Percentiles rank a stretch among this genome's conserved stretches.
Conservation (phyloP, 2,113 vertebrate species). For the Cettia cetti region DNA sequence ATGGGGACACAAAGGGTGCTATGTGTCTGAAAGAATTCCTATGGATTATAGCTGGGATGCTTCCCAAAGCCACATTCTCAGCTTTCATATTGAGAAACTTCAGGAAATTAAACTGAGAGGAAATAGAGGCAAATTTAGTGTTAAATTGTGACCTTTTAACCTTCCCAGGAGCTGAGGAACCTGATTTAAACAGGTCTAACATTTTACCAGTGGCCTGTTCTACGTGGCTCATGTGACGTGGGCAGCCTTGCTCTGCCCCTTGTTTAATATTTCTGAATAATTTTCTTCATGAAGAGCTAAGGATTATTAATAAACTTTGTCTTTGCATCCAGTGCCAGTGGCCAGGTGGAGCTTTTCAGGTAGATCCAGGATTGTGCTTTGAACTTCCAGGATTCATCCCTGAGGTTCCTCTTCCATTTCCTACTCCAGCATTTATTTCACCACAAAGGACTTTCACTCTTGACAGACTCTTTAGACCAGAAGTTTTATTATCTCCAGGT, state of each 20-base stretch:
- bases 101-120: not conserved
- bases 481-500: not conserved
- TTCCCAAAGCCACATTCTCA: not conserved
- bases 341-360: not conserved
- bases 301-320: not conserved
- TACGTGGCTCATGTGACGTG: rapidly evolving
- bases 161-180: not conserved
- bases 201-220: not conserved
- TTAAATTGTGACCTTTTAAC: not conserved
- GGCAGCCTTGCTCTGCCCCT: not conserved
- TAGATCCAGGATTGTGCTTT: not conserved
- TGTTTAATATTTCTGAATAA: not conserved
- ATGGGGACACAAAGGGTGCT: not conserved
- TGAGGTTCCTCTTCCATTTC: not conserved
- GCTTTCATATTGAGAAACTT: not conserved
- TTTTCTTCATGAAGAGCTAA: not conserved
- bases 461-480: not conserved
- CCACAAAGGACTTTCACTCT: not conserved
- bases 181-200: not conserved
- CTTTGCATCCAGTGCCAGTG: not conserved
- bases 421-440: not conserved
- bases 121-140: not conserved
- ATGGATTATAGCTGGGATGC: not conserved
- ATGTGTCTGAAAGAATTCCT: not conserved
- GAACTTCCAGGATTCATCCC: not conserved